phyloP scores from a whole-genome alignment of 2,113 vertebrate species.

The Ahaetulla prasina region DNA sequence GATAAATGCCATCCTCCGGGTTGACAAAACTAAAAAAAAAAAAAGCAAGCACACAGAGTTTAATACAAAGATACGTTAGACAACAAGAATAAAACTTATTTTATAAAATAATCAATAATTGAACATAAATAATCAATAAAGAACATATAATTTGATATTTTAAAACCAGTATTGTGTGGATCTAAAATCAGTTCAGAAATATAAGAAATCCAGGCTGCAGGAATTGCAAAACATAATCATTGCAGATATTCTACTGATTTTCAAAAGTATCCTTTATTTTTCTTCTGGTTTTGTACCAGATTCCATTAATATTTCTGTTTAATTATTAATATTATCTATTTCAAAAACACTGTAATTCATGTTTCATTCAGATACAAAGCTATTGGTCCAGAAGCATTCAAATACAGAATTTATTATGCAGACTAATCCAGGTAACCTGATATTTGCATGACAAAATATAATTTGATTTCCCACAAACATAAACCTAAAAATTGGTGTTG shows the following conservation, averaged over 20 bases:
- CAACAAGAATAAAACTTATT: background rate
- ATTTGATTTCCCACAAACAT: background rate
- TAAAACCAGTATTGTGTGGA: background rate
- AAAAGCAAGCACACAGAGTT: constrained; percentile 25
- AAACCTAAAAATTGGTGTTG: background rate
- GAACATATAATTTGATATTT: background rate
- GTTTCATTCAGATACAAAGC: background rate
- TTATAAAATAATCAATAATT: background rate
- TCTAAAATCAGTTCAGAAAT: background rate
- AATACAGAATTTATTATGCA: background rate
- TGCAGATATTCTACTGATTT: background rate
- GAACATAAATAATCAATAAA: background rate
- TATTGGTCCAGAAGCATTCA: background rate
- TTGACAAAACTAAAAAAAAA: constrained; percentile 86
- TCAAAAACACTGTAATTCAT: background rate
- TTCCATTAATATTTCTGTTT: background rate
- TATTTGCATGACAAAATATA: constrained; percentile 16
- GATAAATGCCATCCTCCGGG: constrained; percentile 93
- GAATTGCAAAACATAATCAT: background rate
- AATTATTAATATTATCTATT: background rate
- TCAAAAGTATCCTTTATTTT: background rate
- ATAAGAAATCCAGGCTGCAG: background rate
- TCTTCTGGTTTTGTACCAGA: background rate
- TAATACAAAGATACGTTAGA: background rate
- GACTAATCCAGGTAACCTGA: constrained; percentile 10